Evolutionary conservation across 2,797 vertebrate genomes (phyloP), one percentile per base, ranked within the genome.

Genomic region (Eulemur albifrons): DNA sequence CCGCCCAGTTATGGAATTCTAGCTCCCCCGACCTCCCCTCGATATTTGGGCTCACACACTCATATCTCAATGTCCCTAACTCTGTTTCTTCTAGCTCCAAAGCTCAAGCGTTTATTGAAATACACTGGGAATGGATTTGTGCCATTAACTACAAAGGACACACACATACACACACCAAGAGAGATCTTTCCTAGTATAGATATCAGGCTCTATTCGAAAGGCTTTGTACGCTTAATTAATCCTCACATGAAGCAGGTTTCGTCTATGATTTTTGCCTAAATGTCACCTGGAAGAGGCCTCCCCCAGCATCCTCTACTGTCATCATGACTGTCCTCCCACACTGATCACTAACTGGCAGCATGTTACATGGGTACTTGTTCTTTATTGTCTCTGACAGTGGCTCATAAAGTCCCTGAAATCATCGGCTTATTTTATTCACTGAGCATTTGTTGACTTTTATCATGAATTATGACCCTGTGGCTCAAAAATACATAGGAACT

Each of bases 301-400:
- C 72, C 38, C 45, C 5, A 23, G 3, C 40, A 5, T 5, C 5
- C 9, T 76, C n/a, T 5, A 1, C 5, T 3, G 7, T 43, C 4
- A 0, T 4, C 23, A 2, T 1, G 0, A 4, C 0, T 17, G 2
- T 30, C 32, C 21, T 21, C 13, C 43, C 32, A 27, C 6, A 8
- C n/a, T 8, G 2, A 3, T 6, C 61, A 3, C 11, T 3, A 38
- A 9, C 5, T 0, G 15, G 3, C 12, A 4, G 25, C 11, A 0
- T 20, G 25, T 35, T 7, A 10, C 32, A 3, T 5, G 3, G 8
- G 15, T 1, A 0, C 20, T 4, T 25, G 50, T 1, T 35, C 7
- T 32, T 12, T 80, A 5, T 52, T 48, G 7, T 80, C 27, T 35
- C 17, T n/a, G 67, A 48, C 10, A 14, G 45, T 1, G 48, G 10